Evolutionary conservation across 1,140 invertebrate species (phyloP).

Genomic region (Nasonia longicornis): DNA sequence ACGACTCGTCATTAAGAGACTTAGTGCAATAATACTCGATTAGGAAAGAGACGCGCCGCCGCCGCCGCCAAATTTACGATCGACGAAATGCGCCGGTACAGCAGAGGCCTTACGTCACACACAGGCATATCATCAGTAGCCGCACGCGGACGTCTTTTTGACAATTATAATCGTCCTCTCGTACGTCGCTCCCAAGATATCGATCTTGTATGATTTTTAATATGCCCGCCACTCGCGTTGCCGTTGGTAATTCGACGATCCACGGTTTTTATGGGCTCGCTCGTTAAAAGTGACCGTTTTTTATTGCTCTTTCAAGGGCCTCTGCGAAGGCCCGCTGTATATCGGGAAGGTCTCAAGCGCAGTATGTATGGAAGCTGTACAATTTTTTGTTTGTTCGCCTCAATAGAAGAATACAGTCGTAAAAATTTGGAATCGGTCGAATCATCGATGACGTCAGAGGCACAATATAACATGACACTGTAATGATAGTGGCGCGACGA

Average conservation of each 20-base stretch:
- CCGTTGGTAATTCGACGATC: constrained; percentile 13
- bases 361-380: not conserved
- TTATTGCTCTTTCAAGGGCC: constrained; percentile 19
- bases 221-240: not conserved
- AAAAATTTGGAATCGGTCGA: constrained; percentile 20
- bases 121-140: not conserved
- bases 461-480: not conserved
- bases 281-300: constrained; percentile 10
- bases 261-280: constrained; percentile 1
- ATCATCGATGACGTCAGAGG: constrained; percentile 20
- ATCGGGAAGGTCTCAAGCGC: not conserved
- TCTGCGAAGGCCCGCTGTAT: not conserved
- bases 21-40: constrained; percentile 22
- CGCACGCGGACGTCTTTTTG: constrained; percentile 6
- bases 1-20: constrained; percentile 4
- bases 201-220: constrained; percentile 17
- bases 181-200: constrained; percentile 3
- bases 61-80: constrained; percentile 29
- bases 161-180: not conserved
- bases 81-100: not conserved
- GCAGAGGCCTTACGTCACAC: not conserved
- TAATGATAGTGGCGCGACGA: not conserved
- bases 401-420: not conserved
- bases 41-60: constrained; percentile 22
- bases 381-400: not conserved